Conservation (phyloP, 2,888 invertebrate species). For the Apamea sordens region DNA sequence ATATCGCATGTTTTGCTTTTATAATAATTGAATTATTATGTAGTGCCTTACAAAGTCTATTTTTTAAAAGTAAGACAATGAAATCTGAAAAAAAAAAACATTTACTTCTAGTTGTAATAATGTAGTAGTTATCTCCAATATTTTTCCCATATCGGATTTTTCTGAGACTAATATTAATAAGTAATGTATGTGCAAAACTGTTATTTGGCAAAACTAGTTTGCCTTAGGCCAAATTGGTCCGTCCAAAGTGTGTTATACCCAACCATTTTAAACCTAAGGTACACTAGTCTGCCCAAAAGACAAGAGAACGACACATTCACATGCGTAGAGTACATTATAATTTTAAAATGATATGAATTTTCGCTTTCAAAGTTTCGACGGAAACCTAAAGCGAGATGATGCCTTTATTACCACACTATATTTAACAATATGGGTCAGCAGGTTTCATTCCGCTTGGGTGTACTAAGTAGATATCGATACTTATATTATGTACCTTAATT, state of each 20-base stretch:
- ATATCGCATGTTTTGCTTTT: constrained; percentile 45
- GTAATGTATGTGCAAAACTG: neutral
- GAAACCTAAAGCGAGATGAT: constrained; percentile 84
- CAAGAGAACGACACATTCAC: constrained; percentile 24
- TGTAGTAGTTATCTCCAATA: constrained; percentile 25
- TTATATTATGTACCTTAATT: constrained; percentile 43
- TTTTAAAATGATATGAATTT: constrained; percentile 62
- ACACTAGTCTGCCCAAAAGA: constrained; percentile 8
- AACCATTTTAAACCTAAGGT: constrained; percentile 36
- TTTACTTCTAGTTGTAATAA: constrained; percentile 23
- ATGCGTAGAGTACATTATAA: neutral
- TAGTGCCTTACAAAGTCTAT: constrained; percentile 66
- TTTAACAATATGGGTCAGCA: constrained; percentile 43
- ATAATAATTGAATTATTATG: constrained; percentile 40
- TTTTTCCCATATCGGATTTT: neutral
- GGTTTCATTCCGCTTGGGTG: constrained; percentile 65
- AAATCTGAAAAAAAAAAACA: constrained; percentile 18
- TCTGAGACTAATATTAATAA: constrained; percentile 1
- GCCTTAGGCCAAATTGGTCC: constrained; percentile 30
- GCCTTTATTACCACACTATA: constrained; percentile 57
- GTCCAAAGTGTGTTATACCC: constrained; percentile 29
- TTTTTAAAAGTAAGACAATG: constrained; percentile 12
- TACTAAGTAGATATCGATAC: constrained; percentile 55
- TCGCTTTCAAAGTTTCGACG: constrained; percentile 83
- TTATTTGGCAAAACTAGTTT: constrained; percentile 20